These are phyloP conservation scores for Tetramorium bicarinatum DNA, from an alignment of 2,888 invertebrate species.

Conservation along the genomic window DNA sequence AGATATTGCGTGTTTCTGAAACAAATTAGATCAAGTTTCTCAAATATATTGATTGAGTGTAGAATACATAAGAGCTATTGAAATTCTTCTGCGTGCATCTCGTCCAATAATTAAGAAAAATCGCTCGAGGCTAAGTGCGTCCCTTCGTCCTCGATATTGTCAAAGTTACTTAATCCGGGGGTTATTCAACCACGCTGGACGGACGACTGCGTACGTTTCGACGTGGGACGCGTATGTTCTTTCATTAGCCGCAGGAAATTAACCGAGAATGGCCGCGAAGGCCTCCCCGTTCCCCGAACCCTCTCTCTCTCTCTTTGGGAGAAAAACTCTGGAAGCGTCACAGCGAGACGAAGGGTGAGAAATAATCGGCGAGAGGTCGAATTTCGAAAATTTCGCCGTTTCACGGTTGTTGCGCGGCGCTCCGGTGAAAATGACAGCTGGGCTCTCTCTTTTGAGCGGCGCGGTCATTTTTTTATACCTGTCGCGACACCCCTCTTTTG, in stretches of 20 bases:
- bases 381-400: constrained; percentile 68
- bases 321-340: constrained; percentile 60
- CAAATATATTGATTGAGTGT: neutral
- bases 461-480: constrained; percentile 30
- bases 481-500: constrained; percentile 35
- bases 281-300: neutral
- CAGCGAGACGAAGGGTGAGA: constrained; percentile 68
- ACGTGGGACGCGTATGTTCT: constrained; percentile 74
- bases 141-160: constrained; percentile 40
- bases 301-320: constrained; percentile 34
- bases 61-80: neutral
- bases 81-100: constrained; percentile 46
- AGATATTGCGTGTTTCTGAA: neutral
- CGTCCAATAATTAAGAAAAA: constrained; percentile 49
- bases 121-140: constrained; percentile 23
- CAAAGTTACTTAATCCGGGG: constrained; percentile 50
- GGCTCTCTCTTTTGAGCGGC: constrained; percentile 49
- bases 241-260: constrained; percentile 86
- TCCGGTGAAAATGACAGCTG: constrained; percentile 54
- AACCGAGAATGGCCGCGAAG: constrained; percentile 78
- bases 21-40: constrained; percentile 37
- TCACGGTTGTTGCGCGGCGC: constrained; percentile 47
- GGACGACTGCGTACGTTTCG: constrained; percentile 64
- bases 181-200: neutral
- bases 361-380: constrained; percentile 62